A percentile compares a stretch with the other conserved stretches of the same genome.
phyloP scores from a whole-genome alignment of 1,140 invertebrate species.

The Neotoxoptera formosana region DNA sequence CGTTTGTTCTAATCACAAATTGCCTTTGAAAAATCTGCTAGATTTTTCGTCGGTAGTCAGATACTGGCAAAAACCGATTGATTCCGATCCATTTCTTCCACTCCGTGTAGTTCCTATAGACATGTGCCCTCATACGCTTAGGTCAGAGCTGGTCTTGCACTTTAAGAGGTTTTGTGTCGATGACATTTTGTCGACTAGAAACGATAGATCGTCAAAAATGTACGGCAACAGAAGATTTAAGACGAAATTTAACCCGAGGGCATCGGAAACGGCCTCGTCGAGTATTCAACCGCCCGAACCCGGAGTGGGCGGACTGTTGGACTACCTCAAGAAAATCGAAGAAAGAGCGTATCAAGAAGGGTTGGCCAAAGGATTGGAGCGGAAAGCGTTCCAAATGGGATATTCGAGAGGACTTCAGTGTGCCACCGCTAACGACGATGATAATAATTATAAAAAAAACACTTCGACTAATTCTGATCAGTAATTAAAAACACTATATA shows the following conservation, averaged over 20 bases:
- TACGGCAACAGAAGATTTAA: neutral
- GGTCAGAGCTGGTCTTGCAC: slow-evolving; percentile 85
- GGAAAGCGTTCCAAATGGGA: slow-evolving; percentile 57
- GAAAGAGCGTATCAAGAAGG: slow-evolving; percentile 58
- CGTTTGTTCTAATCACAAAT: slow-evolving; percentile 88
- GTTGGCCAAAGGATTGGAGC: slow-evolving; percentile 54
- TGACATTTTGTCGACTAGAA: slow-evolving; percentile 19
- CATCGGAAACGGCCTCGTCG: neutral
- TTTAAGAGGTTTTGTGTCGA: slow-evolving; percentile 71
- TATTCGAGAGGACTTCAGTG: slow-evolving; percentile 48
- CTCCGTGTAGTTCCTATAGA: slow-evolving; percentile 85
- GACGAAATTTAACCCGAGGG: neutral
- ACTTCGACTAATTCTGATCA: neutral
- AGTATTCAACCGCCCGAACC: neutral
- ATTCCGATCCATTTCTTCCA: slow-evolving; percentile 75
- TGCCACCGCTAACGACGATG: neutral
- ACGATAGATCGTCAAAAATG: neutral
- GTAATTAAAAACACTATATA: neutral
- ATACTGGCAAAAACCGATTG: slow-evolving; percentile 60
- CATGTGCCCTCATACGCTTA: slow-evolving; percentile 92
- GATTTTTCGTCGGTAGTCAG: slow-evolving; percentile 73
- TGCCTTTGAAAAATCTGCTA: slow-evolving; percentile 88
- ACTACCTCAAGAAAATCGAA: slow-evolving; percentile 58
- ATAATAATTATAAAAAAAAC: neutral
- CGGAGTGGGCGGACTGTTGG: neutral